Base-by-base conservation (phyloP, 2,888 invertebrate genomes). In the Chesias legatella region DNA sequence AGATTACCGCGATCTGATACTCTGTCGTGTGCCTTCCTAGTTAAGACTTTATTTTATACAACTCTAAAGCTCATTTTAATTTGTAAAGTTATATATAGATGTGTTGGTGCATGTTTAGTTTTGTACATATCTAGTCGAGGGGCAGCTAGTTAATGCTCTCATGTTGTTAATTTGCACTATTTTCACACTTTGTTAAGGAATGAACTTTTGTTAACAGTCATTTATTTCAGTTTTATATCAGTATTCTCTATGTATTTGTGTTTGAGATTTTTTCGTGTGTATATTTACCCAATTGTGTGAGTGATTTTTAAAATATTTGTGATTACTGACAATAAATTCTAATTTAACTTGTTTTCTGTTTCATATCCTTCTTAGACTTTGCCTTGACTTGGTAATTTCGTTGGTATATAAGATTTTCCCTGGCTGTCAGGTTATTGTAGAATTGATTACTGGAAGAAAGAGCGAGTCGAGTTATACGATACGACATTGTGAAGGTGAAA, bases 1-100 rank as follows among this genome's bases (percentile, higher is more conserved):
- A 82, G 73, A 80, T 81, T 76, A 75, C 62, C 58, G 57, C 63
- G 82, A 81, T 82, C 82, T 81, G 82, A 82, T 66, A 58, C 60
- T 54, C 56, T 63, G 26, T 60, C 56, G 65, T 57, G 79, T 81
- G 80, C 79, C 80, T 80, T 77, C 55, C 28, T 70, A 66, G 56
- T 58, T 59, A 46, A 48, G 53, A n/a, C 36, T 53, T 39, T 49
- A 48, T 58, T 57, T 58, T 48, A 54, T 59, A 51, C 45, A 35
- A 35, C 41, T 51, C 39, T 35, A 53, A 48, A 36, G 48, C 48
- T 54, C 45, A 51, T 52, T 53, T 48, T 51, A 56, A 55, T 60
- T 44, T 49, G 13, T 34, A 47, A 54, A 54, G 53, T 49, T 54
- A 31, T 41, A 48, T 45, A 25, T n/a, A 31, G 33, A 40, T 33